Percentiles rank a stretch among this genome's conserved stretches.
Evolutionary conservation across 1,140 invertebrate genomes (phyloP).

Genomic region (Pantala flavescens): DNA sequence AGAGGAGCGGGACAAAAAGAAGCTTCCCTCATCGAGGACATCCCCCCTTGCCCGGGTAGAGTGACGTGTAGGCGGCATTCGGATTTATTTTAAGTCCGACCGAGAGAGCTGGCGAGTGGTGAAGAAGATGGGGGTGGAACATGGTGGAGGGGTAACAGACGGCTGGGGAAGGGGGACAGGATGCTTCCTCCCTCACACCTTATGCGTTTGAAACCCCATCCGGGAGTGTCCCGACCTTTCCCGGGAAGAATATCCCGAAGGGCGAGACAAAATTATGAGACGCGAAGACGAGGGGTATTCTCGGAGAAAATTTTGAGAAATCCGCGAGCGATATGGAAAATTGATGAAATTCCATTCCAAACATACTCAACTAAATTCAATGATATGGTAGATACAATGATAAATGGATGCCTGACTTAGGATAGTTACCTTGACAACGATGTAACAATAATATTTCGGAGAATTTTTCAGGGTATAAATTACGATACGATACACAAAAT

Average conservation of each 20-base stretch:
- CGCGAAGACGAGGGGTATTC: too few species aligned
- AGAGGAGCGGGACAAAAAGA: not conserved
- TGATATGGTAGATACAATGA: too few species aligned
- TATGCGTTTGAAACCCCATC: not conserved
- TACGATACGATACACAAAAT: too few species aligned
- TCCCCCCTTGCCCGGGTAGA: not conserved
- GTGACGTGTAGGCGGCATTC: not conserved
- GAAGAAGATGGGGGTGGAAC: not conserved
- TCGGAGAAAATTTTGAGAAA: too few species aligned
- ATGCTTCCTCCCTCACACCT: not conserved
- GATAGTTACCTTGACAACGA: too few species aligned
- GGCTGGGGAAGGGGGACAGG: not conserved
- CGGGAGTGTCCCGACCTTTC: not conserved
- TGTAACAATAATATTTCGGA: too few species aligned
- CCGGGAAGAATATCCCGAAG: not conserved
- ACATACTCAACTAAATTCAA: too few species aligned
- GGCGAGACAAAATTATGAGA: too few species aligned
- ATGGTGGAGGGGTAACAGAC: not conserved
- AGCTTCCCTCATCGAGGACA: not conserved
- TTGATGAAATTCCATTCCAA: too few species aligned
- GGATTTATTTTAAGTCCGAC: not conserved
- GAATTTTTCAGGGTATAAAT: too few species aligned
- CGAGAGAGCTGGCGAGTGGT: slow-evolving; percentile 5
- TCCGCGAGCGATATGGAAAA: too few species aligned
- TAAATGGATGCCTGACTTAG: too few species aligned